A percentile compares a stretch with the other conserved stretches of the same genome.
Evolutionary conservation across 2,888 invertebrate genomes (phyloP).

Genomic region (Dryobotodes eremita): DNA sequence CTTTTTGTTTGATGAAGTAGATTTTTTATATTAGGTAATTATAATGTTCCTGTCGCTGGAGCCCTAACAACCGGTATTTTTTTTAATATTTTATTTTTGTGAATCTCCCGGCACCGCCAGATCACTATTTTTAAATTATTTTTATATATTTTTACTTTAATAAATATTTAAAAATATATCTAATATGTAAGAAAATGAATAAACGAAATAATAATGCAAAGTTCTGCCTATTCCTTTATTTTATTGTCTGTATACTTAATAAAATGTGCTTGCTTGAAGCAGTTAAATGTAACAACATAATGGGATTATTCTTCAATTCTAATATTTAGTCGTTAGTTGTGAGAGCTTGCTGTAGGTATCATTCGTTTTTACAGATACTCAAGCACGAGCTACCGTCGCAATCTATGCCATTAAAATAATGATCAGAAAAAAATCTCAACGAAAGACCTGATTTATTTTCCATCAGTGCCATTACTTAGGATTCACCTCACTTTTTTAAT

Average conservation of each 20-base stretch:
- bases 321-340: no score
- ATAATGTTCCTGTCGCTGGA: neutral
- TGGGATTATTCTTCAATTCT: no score
- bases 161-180: neutral
- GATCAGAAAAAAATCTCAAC: conserved; percentile 4
- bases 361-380: no score
- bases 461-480: conserved; percentile 19
- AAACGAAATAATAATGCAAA: neutral
- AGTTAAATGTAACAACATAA: no score
- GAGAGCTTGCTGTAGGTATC: no score
- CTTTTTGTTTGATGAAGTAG: neutral
- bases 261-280: no score
- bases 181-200: neutral
- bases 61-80: neutral
- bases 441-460: conserved; percentile 25
- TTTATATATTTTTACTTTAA: neutral
- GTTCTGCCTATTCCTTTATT: no score
- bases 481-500: conserved; percentile 61
- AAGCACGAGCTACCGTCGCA: neutral
- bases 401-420: conserved; percentile 14
- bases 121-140: neutral
- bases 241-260: no score
- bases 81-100: no score
- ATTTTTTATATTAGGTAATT: neutral
- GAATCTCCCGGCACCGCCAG: neutral